phyloP scores from a whole-genome alignment of 2,113 vertebrate species.

The Syrrhaptes paradoxus region DNA sequence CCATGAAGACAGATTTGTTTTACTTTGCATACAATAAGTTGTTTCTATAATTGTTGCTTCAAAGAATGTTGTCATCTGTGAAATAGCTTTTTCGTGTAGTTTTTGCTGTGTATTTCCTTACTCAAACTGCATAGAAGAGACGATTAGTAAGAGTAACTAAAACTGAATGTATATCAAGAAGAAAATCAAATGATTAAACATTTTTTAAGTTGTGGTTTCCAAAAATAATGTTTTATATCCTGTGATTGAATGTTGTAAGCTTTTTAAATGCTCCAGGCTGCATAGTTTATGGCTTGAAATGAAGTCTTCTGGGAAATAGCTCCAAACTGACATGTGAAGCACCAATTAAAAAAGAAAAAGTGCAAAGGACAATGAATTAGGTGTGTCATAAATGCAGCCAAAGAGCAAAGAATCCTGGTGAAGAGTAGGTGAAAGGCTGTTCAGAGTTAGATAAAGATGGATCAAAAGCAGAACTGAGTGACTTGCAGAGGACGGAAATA shows the following conservation, averaged over 20 bases:
- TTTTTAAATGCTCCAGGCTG: not conserved
- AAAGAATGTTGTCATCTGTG: conserved; percentile 22
- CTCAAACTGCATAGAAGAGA: not conserved
- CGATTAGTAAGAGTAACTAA: not conserved
- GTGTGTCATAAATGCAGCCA: not conserved
- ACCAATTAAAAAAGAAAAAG: not conserved
- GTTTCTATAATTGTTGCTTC: conserved; percentile 28
- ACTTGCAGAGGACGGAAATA: not conserved
- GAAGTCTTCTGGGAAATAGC: not conserved
- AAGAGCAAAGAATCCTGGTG: not conserved
- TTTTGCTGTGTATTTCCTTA: not conserved
- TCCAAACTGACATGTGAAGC: not conserved
- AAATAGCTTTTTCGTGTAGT: conserved; percentile 42
- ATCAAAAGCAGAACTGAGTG: not conserved
- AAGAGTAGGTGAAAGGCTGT: not conserved
- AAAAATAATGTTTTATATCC: not conserved
- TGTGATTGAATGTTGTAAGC: not conserved
- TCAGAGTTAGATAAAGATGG: not conserved
- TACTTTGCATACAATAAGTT: conserved; percentile 49
- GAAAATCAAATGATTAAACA: not conserved
- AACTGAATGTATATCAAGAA: not conserved
- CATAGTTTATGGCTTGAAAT: not conserved
- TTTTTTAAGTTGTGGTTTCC: not conserved
- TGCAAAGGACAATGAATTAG: not conserved
- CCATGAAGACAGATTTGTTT: conserved; percentile 45